These are phyloP conservation scores for Dunckerocampus dactyliophorus DNA, from an alignment of 2,113 vertebrate species.

Conservation along the genomic window DNA sequence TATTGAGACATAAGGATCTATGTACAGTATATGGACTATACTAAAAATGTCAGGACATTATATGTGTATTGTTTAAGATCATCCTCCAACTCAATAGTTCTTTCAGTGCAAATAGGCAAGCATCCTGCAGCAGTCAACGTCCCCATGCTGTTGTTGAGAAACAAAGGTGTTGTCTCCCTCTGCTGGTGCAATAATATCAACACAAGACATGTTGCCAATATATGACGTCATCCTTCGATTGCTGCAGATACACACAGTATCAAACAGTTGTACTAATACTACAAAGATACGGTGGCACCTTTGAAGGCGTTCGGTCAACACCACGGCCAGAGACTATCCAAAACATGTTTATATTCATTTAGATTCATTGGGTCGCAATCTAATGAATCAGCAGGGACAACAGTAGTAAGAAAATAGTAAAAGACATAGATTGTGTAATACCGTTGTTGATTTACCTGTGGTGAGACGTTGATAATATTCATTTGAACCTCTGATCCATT, in stretches of 20 bases:
- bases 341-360: background rate
- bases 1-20: too few relatives aligned
- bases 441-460: conserved; percentile 55
- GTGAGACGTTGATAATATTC: conserved; percentile 38
- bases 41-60: too few relatives aligned
- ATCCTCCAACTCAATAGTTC: background rate
- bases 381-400: background rate
- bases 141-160: conserved; percentile 4
- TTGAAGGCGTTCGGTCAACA: conserved; percentile 33
- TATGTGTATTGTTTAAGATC: background rate
- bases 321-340: background rate
- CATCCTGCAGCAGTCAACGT: too few relatives aligned
- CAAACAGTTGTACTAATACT: too few relatives aligned
- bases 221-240: conserved; percentile 31
- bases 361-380: background rate
- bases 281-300: conserved; percentile 31
- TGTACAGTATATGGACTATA: too few relatives aligned
- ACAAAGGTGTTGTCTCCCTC: conserved; percentile 38
- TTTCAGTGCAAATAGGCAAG: too few relatives aligned
- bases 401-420: too few relatives aligned
- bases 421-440: background rate
- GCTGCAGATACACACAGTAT: too few relatives aligned
- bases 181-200: conserved; percentile 30
- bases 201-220: conserved; percentile 27
- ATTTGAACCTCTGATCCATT: conserved; percentile 63